Evolutionary conservation across 2,888 invertebrate species (phyloP), one percentile per base, ranked within the genome.

Genomic region (Melanostoma scalare): DNA sequence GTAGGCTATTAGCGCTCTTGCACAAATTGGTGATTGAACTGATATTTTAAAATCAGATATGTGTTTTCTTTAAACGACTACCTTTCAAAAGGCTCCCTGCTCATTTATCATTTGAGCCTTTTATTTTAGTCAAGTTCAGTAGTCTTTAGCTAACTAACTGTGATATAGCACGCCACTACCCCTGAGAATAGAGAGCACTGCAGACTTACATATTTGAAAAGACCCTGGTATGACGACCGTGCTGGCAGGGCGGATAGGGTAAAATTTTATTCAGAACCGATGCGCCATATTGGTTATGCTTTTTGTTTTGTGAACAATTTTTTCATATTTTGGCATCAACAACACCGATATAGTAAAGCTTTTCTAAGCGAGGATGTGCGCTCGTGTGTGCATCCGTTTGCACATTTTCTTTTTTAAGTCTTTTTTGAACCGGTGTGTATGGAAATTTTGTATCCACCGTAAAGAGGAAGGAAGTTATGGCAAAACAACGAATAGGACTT

Each of bases 391-490:
- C 74, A 60, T 86, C 79, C 84, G 73, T 50, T 86, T 80, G 65
- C 55, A 75, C 69, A 61, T 72, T 63, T 46, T 74, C 81, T 55
- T 60, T 76, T 78, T 73, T 78, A 71, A 73, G 69, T 80, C 65
- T 74, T 73, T 85, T 74, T 56, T 36, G 52, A n/a, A 33, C 2
- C 2, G 38, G 8, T 58, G 20, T 20, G 20, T 42, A 58, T 68
- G 58, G 60, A 74, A 78, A 85, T 78, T 82, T 80, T 60, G 50
- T 60, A 76, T 69, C 46, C 76, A 71, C 60, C 44, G 36, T 44
- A 50, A 69, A 56, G 73, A 55, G 86, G 86, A 81, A 85, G 86
- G 86, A 85, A 85, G 79, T 79, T 63, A 72, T 81, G 85, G 85
- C 69, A 78, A 85, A 82, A 80, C 71, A 71, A 76, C 63, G 72